phyloP scores from a whole-genome alignment of 2,797 vertebrate species.

The Premnoplex brunnescens region DNA sequence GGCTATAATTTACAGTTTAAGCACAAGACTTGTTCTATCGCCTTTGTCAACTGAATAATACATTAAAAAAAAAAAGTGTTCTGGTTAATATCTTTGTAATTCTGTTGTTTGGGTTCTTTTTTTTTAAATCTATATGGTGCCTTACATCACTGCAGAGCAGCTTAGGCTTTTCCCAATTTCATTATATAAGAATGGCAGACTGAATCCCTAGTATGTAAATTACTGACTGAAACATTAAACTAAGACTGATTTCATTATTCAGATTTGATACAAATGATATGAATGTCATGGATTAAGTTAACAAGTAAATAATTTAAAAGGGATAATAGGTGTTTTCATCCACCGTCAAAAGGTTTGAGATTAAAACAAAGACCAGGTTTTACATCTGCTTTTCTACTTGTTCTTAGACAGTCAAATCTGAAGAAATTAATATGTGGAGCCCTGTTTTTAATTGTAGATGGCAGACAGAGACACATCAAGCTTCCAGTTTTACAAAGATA shows the following conservation, averaged over 20 bases:
- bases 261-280: constrained; percentile 17
- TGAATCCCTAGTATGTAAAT: not conserved
- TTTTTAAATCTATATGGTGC: not conserved
- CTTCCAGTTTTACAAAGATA: not conserved
- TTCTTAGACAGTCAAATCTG: not conserved
- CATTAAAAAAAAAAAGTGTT: not conserved
- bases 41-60: not conserved
- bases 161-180: not conserved
- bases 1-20: not conserved
- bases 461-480: not conserved
- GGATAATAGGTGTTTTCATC: constrained; percentile 7
- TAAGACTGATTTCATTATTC: constrained; percentile 31
- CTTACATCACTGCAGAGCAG: not conserved
- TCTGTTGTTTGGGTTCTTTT: not conserved
- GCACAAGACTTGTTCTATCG: not conserved
- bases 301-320: constrained; percentile 33
- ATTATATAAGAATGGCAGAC: not conserved
- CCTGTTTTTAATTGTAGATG: not conserved
- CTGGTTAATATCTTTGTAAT: not conserved
- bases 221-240: constrained; percentile 20
- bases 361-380: not conserved
- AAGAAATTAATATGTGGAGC: not conserved
- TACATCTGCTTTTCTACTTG: not conserved
- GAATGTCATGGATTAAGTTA: constrained; percentile 26
- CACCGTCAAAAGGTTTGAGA: not conserved